Base-by-base conservation (phyloP, 2,113 vertebrate genomes). In the Dolichallabes microphthalmus region DNA sequence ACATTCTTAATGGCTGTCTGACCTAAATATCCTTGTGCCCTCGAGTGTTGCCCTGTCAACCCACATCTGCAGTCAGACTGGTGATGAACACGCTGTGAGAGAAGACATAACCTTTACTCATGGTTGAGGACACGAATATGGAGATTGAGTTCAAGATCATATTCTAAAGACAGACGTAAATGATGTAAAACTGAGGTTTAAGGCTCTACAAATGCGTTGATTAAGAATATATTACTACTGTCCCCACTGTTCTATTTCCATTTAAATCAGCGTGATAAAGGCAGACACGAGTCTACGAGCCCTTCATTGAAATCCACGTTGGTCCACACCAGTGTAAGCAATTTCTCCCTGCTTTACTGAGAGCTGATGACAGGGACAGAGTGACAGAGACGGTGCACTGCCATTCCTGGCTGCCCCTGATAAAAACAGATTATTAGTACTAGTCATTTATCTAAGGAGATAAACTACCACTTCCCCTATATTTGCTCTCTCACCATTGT, bases 1-100 rank as follows among this genome's bases (percentile, higher is more conserved):
- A 87, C 66, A 88, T 82, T 84, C 77, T 79, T 89, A 91, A 90
- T 84, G 63, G 88, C 87, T 89, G 86, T 88, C 64, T 92, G 92
- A 90, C 93, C 93, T 90, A 90, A 91, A 93, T 92, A 91, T 91
- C 91, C 87, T 66, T 85, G 79, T 39, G 89, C 88, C 84, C 75
- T 86, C 91, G 89, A 93, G 92, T 92, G 92, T 92, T 84, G 89
- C 9, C n/a, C 88, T 93, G 93, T 93, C 93, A 92, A 86, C 74
- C 91, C 90, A 73, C 80, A 92, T 94, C 88, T 92, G 84, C 86
- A 80, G 87, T 86, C 84, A 83, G 64, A 85, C 82, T 58, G 76
- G 66, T 92, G 92, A 93, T 87, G 85, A 80, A 80, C 80, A 87
- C 88, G 85, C 61, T 87, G 78, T 50, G 80, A 90, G 58, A 50